A percentile compares a stretch with the other conserved stretches of the same genome.
These are phyloP conservation scores for Orthosia gothica DNA, from an alignment of 2,888 invertebrate genomes.

Conservation along the genomic window DNA sequence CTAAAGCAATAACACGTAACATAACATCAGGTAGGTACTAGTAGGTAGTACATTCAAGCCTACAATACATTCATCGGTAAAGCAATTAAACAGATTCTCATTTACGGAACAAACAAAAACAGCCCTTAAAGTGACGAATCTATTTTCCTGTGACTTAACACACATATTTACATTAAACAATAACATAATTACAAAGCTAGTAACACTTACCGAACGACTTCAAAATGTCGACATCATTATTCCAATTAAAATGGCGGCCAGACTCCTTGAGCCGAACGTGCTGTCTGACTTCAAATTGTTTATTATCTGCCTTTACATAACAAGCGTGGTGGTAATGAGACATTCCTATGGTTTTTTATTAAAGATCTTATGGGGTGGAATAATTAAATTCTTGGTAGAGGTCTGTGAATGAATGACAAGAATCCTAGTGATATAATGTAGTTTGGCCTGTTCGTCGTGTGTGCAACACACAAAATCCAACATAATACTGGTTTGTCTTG, in stretches of 20 bases:
- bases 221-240: conserved; percentile 59
- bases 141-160: not conserved
- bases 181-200: conserved; percentile 36
- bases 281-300: conserved; percentile 59
- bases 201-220: conserved; percentile 44
- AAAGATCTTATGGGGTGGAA: conserved; percentile 39
- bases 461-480: not conserved
- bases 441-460: not conserved
- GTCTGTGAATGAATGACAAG: conserved; percentile 14
- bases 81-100: too few species aligned
- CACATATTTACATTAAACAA: not conserved
- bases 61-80: too few species aligned
- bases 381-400: conserved; percentile 56
- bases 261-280: conserved; percentile 59
- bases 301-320: conserved; percentile 55
- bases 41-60: too few species aligned
- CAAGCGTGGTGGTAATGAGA: conserved; percentile 56
- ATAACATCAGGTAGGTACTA: not conserved
- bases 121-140: too few species aligned
- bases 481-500: not conserved
- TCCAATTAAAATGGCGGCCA: conserved; percentile 69
- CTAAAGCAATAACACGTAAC: not conserved
- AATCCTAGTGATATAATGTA: conserved; percentile 1
- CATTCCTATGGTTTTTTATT: conserved; percentile 64
- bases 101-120: too few species aligned